These are phyloP conservation scores for Hylomyscus alleni DNA, from an alignment of 2,797 vertebrate species.

Conservation along the genomic window DNA sequence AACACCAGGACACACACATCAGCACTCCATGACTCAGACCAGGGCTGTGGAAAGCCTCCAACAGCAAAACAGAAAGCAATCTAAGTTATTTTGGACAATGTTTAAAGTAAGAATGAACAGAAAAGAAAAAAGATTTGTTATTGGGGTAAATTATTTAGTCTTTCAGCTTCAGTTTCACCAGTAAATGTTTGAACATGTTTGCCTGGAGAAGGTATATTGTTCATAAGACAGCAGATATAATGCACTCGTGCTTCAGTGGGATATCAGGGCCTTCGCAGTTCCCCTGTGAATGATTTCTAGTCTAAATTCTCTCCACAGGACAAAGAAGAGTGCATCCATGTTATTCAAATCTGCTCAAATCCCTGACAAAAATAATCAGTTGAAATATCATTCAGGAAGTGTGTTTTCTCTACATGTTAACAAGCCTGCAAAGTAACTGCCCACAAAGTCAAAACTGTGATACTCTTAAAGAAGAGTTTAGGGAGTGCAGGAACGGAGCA, in stretches of 20 bases:
- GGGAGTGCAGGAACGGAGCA: neutral
- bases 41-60: neutral
- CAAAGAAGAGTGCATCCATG: neutral
- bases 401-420: neutral
- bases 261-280: neutral
- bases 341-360: conserved; percentile 3
- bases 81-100: neutral
- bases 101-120: neutral
- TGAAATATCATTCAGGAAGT: neutral
- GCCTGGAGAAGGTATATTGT: neutral
- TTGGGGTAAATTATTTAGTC: neutral
- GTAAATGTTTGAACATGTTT: neutral
- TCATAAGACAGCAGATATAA: neutral
- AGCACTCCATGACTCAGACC: neutral
- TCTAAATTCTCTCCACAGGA: neutral
- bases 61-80: neutral
- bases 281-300: neutral
- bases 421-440: neutral
- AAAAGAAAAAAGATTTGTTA: neutral
- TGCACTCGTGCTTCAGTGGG: neutral
- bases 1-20: neutral
- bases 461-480: too few relatives aligned
- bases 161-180: neutral
- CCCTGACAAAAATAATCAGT: conserved; percentile 7
- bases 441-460: neutral